These are phyloP conservation scores for Montipora capricornis DNA, from an alignment of 64 coral and sea anemone species.

Conservation along the genomic window DNA sequence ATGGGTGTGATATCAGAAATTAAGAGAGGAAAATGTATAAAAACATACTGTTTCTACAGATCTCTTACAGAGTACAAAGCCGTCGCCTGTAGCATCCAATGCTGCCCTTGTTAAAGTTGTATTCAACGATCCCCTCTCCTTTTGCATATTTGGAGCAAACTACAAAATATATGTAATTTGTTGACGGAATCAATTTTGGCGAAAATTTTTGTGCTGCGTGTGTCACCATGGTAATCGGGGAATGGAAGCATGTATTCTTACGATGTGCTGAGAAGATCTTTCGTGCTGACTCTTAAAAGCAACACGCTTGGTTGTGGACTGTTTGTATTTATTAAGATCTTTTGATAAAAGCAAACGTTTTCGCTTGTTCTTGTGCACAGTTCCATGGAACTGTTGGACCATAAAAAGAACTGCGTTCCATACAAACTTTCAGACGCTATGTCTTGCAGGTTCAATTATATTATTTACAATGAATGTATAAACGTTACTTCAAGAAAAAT, in stretches of 20 bases:
- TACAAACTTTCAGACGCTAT: neutral
- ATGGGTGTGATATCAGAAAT: conserved; percentile 52
- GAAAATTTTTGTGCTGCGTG: neutral
- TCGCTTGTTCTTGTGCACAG: neutral
- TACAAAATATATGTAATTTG: neutral
- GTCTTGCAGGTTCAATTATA: neutral
- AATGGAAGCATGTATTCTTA: neutral
- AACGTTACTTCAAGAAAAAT: neutral
- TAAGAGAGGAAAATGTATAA: neutral
- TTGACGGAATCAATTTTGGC: neutral
- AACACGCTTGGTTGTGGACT: neutral
- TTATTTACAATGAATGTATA: conserved; percentile 37
- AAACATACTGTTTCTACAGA: too few species aligned
- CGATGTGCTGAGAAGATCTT: neutral
- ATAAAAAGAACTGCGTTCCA: too few species aligned
- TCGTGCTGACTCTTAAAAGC: neutral
- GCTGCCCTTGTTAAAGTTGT: neutral
- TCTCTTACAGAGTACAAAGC: neutral
- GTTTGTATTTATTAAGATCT: neutral
- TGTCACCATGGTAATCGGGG: neutral
- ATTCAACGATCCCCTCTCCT: neutral
- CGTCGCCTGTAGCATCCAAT: too few species aligned
- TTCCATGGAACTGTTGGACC: too few species aligned
- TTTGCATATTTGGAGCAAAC: neutral
- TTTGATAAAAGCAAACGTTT: neutral